Percentiles rank a stretch among this genome's conserved stretches.
These are phyloP conservation scores for Toxotes lorentzi DNA, from an alignment of 2,797 vertebrate species.

Conservation along the genomic window DNA sequence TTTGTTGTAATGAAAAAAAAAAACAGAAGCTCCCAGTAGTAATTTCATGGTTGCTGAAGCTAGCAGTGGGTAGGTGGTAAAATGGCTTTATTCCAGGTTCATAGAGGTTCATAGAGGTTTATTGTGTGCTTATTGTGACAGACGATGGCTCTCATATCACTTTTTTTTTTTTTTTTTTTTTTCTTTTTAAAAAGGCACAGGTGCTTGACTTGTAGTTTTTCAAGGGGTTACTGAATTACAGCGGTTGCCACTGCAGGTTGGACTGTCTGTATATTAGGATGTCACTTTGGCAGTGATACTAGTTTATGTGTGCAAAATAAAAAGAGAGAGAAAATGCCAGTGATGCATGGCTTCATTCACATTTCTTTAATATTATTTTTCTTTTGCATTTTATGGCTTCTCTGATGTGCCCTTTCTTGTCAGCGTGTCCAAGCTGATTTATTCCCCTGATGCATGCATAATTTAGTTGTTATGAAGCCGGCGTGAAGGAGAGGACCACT, in stretches of 20 bases:
- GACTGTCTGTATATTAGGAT: slow-evolving; percentile 53
- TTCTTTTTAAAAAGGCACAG: slow-evolving; percentile 43
- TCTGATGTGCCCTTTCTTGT: slow-evolving; percentile 84
- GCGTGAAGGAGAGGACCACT: slow-evolving; percentile 77
- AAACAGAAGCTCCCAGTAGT: slow-evolving; percentile 78
- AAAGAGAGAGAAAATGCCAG: slow-evolving; percentile 41
- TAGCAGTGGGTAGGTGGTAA: slow-evolving; percentile 76
- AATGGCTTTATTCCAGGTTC: slow-evolving; percentile 84
- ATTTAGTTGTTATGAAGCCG: slow-evolving; percentile 83
- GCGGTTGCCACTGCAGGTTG: slow-evolving; percentile 44
- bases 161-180: slow-evolving; percentile 43
- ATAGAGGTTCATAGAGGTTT: slow-evolving; percentile 74
- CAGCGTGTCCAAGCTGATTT: slow-evolving; percentile 83
- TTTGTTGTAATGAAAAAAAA: slow-evolving; percentile 76
- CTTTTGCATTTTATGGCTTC: slow-evolving; percentile 70
- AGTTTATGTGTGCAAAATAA: slow-evolving; percentile 67
- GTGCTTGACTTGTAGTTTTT: slow-evolving; percentile 62
- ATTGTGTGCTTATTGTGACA: slow-evolving; percentile 78
- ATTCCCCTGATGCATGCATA: slow-evolving; percentile 85
- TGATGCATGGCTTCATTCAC: slow-evolving; percentile 65
- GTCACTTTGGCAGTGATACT: slow-evolving; percentile 64
- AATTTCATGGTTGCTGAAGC: slow-evolving; percentile 85
- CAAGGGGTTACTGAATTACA: slow-evolving; percentile 52
- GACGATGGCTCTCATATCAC: slow-evolving; percentile 68
- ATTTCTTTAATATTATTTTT: slow-evolving; percentile 79